These are phyloP conservation scores for Numenius arquata DNA, from an alignment of 2,113 vertebrate species.

Conservation along the genomic window DNA sequence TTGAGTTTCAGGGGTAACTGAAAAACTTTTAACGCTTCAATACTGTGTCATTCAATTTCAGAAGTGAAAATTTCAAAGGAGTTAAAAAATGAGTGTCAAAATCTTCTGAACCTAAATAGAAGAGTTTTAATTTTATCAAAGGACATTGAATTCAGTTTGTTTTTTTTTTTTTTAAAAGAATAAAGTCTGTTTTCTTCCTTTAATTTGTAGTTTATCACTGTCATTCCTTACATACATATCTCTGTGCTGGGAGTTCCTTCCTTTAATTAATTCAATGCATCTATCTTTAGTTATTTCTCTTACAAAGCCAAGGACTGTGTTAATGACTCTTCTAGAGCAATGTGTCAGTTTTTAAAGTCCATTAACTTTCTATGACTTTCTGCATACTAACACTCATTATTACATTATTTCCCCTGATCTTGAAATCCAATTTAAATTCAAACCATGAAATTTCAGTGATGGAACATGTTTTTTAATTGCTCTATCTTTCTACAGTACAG, in stretches of 20 bases:
- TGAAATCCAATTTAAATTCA: conserved; percentile 61
- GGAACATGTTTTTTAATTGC: conserved; percentile 26
- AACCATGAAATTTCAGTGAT: conserved; percentile 17
- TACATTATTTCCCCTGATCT: conserved; percentile 49
- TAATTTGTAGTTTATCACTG: not conserved
- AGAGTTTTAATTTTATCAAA: not conserved
- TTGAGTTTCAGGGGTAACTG: not conserved
- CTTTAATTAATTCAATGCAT: conserved; percentile 48
- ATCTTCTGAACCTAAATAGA: not conserved
- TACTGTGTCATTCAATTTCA: not conserved
- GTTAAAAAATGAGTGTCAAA: not conserved
- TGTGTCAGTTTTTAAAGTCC: conserved; percentile 52
- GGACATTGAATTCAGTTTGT: not conserved
- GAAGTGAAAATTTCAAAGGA: not conserved
- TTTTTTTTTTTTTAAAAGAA: not conserved
- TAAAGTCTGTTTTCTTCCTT: not conserved
- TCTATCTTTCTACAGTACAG: not conserved
- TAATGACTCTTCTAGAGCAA: conserved; percentile 55
- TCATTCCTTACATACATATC: not conserved
- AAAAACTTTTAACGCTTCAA: not conserved
- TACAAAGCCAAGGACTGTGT: not conserved
- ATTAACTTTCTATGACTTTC: conserved; percentile 61
- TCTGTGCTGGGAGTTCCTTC: not conserved
- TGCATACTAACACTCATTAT: conserved; percentile 43
- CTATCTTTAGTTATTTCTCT: conserved; percentile 36